phyloP scores from a whole-genome alignment of 2,888 invertebrate genomes.

The Pristionchus japonicus region DNA sequence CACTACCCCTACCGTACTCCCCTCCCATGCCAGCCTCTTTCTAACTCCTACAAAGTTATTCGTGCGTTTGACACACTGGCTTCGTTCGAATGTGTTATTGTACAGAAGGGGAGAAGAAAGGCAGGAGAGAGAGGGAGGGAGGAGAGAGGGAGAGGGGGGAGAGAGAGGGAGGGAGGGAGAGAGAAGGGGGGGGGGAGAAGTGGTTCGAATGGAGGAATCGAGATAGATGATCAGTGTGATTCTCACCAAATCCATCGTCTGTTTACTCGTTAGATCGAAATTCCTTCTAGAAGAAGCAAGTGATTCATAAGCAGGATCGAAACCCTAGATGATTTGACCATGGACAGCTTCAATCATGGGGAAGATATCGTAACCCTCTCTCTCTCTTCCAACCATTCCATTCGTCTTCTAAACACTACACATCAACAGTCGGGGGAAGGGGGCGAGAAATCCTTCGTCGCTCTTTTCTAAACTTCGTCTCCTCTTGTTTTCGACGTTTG shows the following conservation, averaged over 20 bases:
- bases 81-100: slow-evolving; percentile 23
- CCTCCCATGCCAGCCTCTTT: not conserved
- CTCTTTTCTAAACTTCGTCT: slow-evolving; percentile 14
- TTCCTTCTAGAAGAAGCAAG: not conserved
- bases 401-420: slow-evolving; percentile 3
- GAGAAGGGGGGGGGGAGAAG: no score
- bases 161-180: no score
- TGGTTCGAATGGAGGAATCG: not conserved
- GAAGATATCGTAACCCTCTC: not conserved
- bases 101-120: not conserved
- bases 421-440: not conserved
- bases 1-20: not conserved
- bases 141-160: no score
- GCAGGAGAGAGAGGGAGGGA: not conserved
- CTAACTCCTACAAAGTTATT: slow-evolving; percentile 7
- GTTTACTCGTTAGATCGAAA: not conserved
- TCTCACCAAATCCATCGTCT: not conserved
- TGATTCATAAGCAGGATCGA: not conserved
- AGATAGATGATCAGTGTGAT: not conserved
- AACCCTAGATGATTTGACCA: not conserved
- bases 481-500: slow-evolving; percentile 42
- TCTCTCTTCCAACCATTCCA: not conserved
- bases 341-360: not conserved
- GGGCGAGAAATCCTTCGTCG: slow-evolving; percentile 4
- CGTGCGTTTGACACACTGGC: slow-evolving; percentile 12